phyloP scores from a whole-genome alignment of 2,888 invertebrate species.

The Drosophila subquinaria region DNA sequence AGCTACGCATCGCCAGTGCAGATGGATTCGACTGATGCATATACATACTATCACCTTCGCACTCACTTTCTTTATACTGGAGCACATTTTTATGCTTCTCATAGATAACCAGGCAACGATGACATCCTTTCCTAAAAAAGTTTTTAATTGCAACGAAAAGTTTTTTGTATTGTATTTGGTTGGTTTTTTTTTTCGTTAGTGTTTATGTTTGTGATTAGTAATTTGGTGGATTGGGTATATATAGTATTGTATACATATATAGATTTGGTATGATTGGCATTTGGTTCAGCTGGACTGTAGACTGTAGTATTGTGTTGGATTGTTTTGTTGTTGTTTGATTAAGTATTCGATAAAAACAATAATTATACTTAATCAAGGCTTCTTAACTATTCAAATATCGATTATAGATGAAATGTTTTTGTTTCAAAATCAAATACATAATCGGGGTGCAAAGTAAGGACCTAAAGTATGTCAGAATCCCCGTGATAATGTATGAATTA shows the following conservation, averaged over 20 bases:
- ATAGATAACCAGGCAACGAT: conserved; percentile 97
- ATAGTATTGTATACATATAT: background rate
- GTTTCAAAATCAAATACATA: conserved; percentile 36
- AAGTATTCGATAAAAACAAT: conserved; percentile 13
- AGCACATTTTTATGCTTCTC: conserved; percentile 97
- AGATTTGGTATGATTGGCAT: conserved; percentile 11
- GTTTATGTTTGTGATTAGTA: conserved; percentile 35
- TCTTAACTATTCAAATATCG: conserved; percentile 35
- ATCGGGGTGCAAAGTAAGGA: conserved; percentile 34
- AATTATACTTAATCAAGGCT: conserved; percentile 20
- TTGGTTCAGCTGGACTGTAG: conserved; percentile 39
- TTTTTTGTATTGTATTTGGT: conserved; percentile 37
- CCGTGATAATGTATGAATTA: conserved; percentile 19
- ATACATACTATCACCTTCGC: conserved; percentile 86
- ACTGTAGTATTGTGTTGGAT: conserved; percentile 36
- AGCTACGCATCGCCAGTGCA: conserved; percentile 86
- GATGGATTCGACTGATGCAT: conserved; percentile 86
- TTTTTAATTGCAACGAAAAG: conserved; percentile 76
- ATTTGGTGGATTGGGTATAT: conserved; percentile 13
- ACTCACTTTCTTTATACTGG: conserved; percentile 99
- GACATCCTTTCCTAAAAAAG: conserved; percentile 93
- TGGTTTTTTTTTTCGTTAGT: conserved; percentile 5
- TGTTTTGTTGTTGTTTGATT: conserved; percentile 30
- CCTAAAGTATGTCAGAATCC: conserved; percentile 21
- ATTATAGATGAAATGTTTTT: conserved; percentile 33